Evolutionary conservation across 2,797 vertebrate genomes (phyloP).

Genomic region (Tangara arthus): DNA sequence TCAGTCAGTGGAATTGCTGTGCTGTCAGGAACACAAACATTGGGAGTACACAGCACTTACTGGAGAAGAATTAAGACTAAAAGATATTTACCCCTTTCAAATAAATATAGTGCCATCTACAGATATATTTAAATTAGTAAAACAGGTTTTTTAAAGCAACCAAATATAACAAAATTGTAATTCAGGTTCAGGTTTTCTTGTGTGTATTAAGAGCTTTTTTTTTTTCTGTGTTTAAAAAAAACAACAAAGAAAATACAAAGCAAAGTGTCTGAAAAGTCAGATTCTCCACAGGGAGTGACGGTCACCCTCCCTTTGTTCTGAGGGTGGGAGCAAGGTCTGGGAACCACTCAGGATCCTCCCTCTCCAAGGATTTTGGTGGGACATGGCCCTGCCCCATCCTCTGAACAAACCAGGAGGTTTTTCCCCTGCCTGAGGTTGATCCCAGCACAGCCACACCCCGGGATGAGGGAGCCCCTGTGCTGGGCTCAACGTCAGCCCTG

Average conservation of each 20-base stretch:
- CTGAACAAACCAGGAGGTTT: not conserved
- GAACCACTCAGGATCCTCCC: not conserved
- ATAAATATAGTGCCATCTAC: constrained; percentile 63
- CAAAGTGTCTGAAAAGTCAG: constrained; percentile 12
- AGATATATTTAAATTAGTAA: constrained; percentile 66
- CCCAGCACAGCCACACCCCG: not conserved
- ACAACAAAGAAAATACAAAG: not conserved
- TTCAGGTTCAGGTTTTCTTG: not conserved
- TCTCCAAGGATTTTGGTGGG: not conserved
- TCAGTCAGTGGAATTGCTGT: not conserved
- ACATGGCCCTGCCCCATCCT: not conserved
- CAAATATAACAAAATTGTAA: constrained; percentile 35
- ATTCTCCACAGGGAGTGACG: not conserved
- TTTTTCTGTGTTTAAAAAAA: not conserved
- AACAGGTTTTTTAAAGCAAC: constrained; percentile 39
- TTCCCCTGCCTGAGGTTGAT: rapidly evolving
- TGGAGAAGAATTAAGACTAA: constrained; percentile 58
- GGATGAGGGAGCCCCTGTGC: rapidly evolving
- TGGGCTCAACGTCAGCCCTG: rapidly evolving
- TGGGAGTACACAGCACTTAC: constrained; percentile 8
- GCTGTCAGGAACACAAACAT: constrained; percentile 29
- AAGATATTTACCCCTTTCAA: constrained; percentile 64
- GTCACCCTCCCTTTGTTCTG: not conserved
- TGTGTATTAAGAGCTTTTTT: not conserved
- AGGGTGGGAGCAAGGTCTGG: not conserved